Base-by-base conservation (phyloP, 2,113 vertebrate genomes). In the Columba janthina region DNA sequence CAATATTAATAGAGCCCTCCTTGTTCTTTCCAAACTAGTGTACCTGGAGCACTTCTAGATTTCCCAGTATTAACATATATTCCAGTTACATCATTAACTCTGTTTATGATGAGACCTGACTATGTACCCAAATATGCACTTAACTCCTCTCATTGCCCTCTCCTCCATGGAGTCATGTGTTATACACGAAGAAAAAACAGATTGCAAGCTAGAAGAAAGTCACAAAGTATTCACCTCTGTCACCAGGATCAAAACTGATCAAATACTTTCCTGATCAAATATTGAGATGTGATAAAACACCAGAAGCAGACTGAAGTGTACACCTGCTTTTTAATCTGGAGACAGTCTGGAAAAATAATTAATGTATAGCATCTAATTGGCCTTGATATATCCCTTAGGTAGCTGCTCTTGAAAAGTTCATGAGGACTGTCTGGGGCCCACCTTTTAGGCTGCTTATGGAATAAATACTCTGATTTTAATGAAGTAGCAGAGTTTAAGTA, bases 131-230 rank as follows among this genome's bases (percentile, higher is more conserved):
- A n/a, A 65, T 29, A 36, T 21, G 13, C 28, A 21, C 15, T 67
- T 77, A 62, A 32, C 6, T 48, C n/a, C 28, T 51, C 22, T 66
- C 31, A 53, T 53, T 2, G 0, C 26, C 5, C 7, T 70, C 13
- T 3, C 9, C 5, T 70, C 40, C 40, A 44, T 10, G 2, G 4
- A 56, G 12, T 36, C 6, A 5, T 20, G 17, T 0, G 19, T 44
- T 79, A 40, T 26, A 34, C 7, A 29, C 6, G 4, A 75, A 86
- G 13, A 16, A 71, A 78, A 48, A 18, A 0, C 3, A 32, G 11
- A 2, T 36, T 53, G 7, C 13, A 83, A 57, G 57, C 17, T 53
- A 71, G 36, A 67, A 69, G 5, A 82, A 18, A 60, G 20, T 58
- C 10, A 34, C 9, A 46, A 61, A 46, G 0, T 9, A 10, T 64